phyloP scores from a whole-genome alignment of 2,113 vertebrate genomes.

The Clarias macrocephalus region DNA sequence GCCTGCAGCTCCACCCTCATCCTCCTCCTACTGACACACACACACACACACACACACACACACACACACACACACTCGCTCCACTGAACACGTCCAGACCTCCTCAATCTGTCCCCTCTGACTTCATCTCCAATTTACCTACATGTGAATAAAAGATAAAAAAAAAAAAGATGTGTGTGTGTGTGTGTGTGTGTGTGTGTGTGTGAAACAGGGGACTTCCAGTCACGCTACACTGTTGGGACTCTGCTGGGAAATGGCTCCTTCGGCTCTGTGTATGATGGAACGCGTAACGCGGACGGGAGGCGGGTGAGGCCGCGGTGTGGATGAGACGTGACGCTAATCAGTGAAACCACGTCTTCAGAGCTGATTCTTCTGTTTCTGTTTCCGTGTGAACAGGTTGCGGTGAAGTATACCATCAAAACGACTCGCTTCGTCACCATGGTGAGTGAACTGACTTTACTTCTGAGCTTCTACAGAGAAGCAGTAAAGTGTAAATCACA shows the following conservation, averaged over 20 bases:
- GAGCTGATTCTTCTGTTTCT: neutral
- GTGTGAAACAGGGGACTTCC: neutral
- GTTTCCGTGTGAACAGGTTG: slow-evolving; percentile 56
- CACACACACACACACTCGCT: no score
- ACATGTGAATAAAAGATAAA: no score
- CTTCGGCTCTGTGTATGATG: neutral
- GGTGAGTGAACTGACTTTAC: slow-evolving; percentile 43
- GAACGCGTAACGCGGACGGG: neutral
- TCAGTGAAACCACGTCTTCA: neutral
- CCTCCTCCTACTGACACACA: no score
- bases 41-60: no score
- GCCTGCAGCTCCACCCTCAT: no score
- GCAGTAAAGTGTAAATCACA: neutral
- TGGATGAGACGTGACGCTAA: neutral
- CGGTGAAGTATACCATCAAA: slow-evolving; percentile 60
- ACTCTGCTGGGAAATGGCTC: neutral
- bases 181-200: neutral
- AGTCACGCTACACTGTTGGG: neutral
- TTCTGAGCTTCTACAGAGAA: neutral
- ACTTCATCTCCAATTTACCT: no score
- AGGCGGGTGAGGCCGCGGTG: neutral
- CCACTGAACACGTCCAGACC: no score
- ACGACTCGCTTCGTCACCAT: slow-evolving; percentile 49
- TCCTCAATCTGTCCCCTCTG: no score
- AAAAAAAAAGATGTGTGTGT: no score